Percentiles rank a stretch among this genome's conserved stretches.
phyloP scores from a whole-genome alignment of 2,113 vertebrate species.

The Anas platyrhynchos region DNA sequence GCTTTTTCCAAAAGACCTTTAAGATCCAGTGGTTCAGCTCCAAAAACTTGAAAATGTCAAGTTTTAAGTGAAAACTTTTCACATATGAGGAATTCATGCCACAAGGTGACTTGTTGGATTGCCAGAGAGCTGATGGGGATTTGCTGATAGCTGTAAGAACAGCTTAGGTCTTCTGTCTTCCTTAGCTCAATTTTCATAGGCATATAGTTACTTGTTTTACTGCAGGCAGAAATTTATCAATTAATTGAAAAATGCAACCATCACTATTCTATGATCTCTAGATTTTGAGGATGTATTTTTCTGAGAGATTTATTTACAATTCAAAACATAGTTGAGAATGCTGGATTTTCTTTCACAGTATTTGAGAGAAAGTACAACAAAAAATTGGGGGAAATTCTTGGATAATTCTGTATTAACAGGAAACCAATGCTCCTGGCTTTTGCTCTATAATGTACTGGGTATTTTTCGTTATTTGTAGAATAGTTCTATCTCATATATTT shows the following conservation, averaged over 20 bases:
- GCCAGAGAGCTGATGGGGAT: not conserved
- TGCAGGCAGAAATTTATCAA: not conserved
- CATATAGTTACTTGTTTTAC: not conserved
- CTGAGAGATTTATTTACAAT: not conserved
- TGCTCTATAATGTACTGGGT: not conserved
- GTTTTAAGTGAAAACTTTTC: not conserved
- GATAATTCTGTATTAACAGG: not conserved
- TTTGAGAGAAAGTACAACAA: not conserved
- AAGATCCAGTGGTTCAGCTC: not conserved
- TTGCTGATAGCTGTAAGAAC: not conserved
- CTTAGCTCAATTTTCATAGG: not conserved
- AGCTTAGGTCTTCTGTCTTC: not conserved
- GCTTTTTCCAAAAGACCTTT: not conserved
- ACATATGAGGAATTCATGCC: not conserved
- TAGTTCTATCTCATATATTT: not conserved
- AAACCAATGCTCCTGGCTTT: not conserved
- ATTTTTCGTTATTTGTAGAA: not conserved
- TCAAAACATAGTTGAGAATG: not conserved
- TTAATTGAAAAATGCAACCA: not conserved
- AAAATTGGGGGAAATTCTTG: not conserved
- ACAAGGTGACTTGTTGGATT: not conserved
- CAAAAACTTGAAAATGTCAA: not conserved
- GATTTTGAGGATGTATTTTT: not conserved
- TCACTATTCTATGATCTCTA: not conserved
- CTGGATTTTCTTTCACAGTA: not conserved